A percentile compares a stretch with the other conserved stretches of the same genome.
Evolutionary conservation across 2,888 invertebrate species (phyloP).

Genomic region (Callyntrura sp.): DNA sequence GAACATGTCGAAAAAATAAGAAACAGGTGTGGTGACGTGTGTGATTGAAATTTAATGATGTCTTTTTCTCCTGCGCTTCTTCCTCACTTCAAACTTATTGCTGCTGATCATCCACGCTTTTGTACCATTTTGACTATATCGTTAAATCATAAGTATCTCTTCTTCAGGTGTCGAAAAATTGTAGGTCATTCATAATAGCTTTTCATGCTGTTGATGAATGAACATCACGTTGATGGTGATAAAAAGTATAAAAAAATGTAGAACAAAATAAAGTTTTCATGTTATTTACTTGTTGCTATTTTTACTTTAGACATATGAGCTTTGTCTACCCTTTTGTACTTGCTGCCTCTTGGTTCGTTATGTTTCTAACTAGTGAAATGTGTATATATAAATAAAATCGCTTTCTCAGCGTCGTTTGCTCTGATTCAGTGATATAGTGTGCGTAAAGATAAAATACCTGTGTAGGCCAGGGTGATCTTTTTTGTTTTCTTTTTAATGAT

Average conservation of each 20-base stretch:
- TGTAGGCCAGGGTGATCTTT: neutral
- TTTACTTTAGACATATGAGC: slow-evolving; percentile 19
- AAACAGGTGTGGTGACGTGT: slow-evolving; percentile 73
- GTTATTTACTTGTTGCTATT: neutral
- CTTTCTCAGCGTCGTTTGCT: neutral
- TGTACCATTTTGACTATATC: slow-evolving; percentile 40
- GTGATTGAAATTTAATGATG: slow-evolving; percentile 69
- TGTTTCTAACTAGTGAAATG: slow-evolving; percentile 13
- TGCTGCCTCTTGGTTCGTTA: neutral
- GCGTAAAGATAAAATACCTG: neutral
- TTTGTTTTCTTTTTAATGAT: slow-evolving; percentile 42
- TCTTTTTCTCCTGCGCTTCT: neutral
- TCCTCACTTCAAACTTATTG: neutral
- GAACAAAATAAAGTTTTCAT: slow-evolving; percentile 27
- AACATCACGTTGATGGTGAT: neutral
- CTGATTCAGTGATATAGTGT: neutral
- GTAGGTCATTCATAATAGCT: slow-evolving; percentile 66
- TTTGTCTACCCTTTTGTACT: neutral
- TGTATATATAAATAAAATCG: slow-evolving; percentile 5
- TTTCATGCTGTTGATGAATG: slow-evolving; percentile 45
- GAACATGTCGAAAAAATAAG: slow-evolving; percentile 25
- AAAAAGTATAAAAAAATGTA: slow-evolving; percentile 32
- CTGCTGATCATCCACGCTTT: slow-evolving; percentile 18
- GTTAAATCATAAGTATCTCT: slow-evolving; percentile 11
- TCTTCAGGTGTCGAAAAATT: slow-evolving; percentile 62